These are phyloP conservation scores for Oreohelix idahoensis DNA, from an alignment of 1,140 invertebrate species.

Conservation along the genomic window DNA sequence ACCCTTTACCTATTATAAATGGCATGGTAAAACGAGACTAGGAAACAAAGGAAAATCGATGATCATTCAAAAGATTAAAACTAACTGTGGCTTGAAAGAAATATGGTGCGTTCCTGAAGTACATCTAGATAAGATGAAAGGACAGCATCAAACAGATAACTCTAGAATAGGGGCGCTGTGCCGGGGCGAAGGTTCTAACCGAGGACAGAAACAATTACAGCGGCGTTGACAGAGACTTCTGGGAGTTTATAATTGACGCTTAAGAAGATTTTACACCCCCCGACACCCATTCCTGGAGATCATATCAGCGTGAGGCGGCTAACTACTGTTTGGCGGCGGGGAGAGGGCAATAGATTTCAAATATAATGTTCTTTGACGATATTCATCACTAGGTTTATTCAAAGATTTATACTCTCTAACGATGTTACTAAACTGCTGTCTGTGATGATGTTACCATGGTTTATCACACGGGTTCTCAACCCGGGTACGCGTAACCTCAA, in stretches of 20 bases:
- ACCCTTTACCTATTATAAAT: too few relatives aligned
- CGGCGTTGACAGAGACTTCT: background rate
- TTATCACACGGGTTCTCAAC: too few relatives aligned
- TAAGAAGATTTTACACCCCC: background rate
- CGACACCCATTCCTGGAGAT: background rate
- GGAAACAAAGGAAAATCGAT: background rate
- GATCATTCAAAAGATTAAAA: too few relatives aligned
- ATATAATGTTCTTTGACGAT: background rate
- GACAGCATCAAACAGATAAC: background rate
- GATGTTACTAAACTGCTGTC: background rate
- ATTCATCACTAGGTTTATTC: background rate
- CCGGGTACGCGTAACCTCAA: too few relatives aligned
- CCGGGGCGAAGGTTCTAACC: background rate
- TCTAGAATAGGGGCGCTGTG: background rate
- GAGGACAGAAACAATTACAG: conserved; percentile 22
- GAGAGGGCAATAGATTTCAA: background rate
- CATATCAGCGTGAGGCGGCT: background rate
- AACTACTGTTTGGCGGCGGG: background rate
- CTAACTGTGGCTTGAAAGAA: background rate
- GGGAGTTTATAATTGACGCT: background rate
- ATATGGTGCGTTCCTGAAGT: background rate
- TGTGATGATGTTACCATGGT: too few relatives aligned
- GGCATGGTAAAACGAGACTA: too few relatives aligned
- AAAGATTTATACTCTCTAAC: background rate
- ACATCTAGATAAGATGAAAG: conserved; percentile 33